Conservation (phyloP, 2,113 vertebrate species). For the Craseonycteris thonglongyai region DNA sequence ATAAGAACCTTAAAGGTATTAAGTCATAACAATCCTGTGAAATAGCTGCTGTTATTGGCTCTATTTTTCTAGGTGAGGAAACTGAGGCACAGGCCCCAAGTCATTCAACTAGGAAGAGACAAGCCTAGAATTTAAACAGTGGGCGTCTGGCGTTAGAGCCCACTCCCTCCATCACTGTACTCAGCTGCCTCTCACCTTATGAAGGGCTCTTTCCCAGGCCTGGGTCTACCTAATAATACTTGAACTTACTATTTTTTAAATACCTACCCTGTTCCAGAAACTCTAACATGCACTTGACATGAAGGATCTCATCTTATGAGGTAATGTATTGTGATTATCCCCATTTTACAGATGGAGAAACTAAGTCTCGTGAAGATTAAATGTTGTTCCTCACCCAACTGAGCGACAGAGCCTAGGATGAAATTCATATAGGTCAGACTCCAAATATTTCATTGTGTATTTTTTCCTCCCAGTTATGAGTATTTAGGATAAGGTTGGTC, state of each 20-base stretch:
- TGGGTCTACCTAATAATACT: no score
- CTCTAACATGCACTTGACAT: accelerated
- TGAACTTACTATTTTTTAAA: neutral
- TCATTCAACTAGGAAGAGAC: neutral
- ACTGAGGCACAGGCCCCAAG: neutral
- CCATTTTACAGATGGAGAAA: neutral
- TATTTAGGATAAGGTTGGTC: neutral
- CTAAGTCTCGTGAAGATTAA: neutral
- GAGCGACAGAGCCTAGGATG: neutral
- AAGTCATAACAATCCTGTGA: neutral
- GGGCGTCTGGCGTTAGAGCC: neutral
- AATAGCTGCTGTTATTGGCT: neutral
- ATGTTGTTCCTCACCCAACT: neutral
- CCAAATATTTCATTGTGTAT: neutral
- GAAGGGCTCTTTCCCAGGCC: neutral
- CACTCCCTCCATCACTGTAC: accelerated
- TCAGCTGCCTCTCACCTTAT: neutral
- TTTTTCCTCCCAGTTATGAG: neutral
- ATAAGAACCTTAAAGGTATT: neutral
- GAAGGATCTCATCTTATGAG: neutral
- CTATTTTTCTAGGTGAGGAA: neutral
- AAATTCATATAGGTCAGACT: neutral
- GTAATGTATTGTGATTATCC: neutral
- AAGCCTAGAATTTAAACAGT: neutral
- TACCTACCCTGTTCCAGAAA: neutral